A percentile compares a stretch with the other conserved stretches of the same genome.
Conservation (phyloP, 2,113 vertebrate species). For the Erinaceus europaeus region DNA sequence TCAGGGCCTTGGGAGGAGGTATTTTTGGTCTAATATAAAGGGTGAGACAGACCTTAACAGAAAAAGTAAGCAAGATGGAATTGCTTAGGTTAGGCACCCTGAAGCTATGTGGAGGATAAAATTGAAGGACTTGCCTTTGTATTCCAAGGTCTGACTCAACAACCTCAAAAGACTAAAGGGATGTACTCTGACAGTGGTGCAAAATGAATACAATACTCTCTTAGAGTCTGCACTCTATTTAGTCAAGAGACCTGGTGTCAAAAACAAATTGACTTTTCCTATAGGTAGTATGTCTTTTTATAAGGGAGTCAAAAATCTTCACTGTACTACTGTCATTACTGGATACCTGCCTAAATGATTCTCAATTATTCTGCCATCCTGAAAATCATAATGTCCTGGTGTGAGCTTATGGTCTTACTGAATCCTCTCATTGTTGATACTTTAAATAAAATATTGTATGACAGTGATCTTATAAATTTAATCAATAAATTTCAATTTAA, state of each 20-base stretch:
- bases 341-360: not conserved
- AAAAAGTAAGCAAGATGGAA: too few species aligned
- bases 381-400: not conserved
- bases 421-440: not conserved
- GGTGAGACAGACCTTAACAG: too few species aligned
- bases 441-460: not conserved
- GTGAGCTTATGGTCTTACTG: not conserved
- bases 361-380: not conserved
- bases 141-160: not conserved
- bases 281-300: not conserved
- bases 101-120: not conserved
- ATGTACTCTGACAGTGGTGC: not conserved
- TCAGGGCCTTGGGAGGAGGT: too few species aligned
- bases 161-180: not conserved
- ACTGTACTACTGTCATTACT: not conserved
- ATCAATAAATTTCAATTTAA: not conserved
- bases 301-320: not conserved
- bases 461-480: not conserved
- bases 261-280: not conserved
- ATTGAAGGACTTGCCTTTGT: not conserved
- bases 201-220: not conserved
- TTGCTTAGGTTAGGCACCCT: too few species aligned
- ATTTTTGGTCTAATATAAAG: too few species aligned
- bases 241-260: not conserved
- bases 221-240: not conserved